A percentile compares a stretch with the other conserved stretches of the same genome.
phyloP scores from a whole-genome alignment of 1,140 invertebrate species.

The Neodiprion pinetum region DNA sequence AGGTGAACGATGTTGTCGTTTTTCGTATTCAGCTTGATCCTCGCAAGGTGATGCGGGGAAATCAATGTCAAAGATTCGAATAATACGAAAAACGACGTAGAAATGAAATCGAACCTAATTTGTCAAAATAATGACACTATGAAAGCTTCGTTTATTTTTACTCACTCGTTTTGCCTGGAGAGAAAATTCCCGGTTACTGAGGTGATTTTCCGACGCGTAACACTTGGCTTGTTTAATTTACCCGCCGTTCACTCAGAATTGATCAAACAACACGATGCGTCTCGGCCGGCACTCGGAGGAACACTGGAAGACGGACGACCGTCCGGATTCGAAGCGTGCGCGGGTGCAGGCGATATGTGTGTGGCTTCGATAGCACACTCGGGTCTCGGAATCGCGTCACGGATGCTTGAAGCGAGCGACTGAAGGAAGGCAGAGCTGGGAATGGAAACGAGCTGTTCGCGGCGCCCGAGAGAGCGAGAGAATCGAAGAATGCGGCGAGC shows the following conservation, averaged over 20 bases:
- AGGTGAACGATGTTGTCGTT: no score
- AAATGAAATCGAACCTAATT: no score
- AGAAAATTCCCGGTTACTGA: background rate
- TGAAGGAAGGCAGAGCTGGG: background rate
- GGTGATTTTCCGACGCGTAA: background rate
- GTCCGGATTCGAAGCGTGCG: background rate
- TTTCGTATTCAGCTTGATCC: no score
- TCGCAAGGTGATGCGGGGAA: no score
- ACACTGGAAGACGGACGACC: background rate
- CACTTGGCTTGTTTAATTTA: background rate
- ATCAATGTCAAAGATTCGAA: no score
- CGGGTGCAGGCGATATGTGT: background rate
- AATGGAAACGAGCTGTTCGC: background rate
- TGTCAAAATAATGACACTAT: no score
- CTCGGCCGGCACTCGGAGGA: background rate
- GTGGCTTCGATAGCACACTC: background rate
- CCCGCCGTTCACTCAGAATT: background rate
- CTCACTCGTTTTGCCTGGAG: background rate
- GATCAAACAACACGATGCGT: background rate
- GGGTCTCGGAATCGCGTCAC: background rate
- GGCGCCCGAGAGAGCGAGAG: background rate
- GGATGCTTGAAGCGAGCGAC: background rate
- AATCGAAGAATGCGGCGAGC: background rate
- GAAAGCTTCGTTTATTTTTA: no score
- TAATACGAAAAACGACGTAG: no score